These are phyloP conservation scores for Stichodactyla helianthus DNA, from an alignment of 64 coral and sea anemone genomes.

Conservation along the genomic window DNA sequence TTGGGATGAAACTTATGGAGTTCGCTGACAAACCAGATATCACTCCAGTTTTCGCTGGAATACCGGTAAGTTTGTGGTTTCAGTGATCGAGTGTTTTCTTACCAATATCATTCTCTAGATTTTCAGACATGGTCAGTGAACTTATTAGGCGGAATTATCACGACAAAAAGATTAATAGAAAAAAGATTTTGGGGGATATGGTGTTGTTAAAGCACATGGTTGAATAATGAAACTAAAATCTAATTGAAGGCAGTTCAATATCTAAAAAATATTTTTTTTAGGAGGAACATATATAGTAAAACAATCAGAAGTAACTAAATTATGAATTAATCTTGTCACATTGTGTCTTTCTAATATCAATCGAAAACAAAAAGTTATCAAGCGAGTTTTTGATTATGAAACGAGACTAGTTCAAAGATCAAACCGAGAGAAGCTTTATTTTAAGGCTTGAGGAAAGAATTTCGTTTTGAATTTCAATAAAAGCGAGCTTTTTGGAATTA, in stretches of 20 bases:
- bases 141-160: background rate
- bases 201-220: background rate
- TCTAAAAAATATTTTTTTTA: background rate
- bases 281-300: too few species aligned
- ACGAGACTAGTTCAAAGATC: too few species aligned
- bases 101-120: too few species aligned
- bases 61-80: conserved; percentile 39
- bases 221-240: background rate
- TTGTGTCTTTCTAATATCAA: too few species aligned
- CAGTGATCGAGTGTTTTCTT: background rate
- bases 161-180: background rate
- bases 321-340: too few species aligned
- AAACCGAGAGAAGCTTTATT: too few species aligned
- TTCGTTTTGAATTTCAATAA: too few species aligned
- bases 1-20: conserved; percentile 42
- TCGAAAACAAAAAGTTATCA: too few species aligned
- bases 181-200: background rate
- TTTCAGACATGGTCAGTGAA: background rate
- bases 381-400: too few species aligned
- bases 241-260: background rate
- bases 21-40: conserved; percentile 27
- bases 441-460: too few species aligned
- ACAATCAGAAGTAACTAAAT: too few species aligned
- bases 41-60: conserved; percentile 26
- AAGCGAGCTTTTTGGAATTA: too few species aligned